These are phyloP conservation scores for Gasterosteus nipponicus DNA, from an alignment of 2,113 vertebrate genomes.

Conservation along the genomic window DNA sequence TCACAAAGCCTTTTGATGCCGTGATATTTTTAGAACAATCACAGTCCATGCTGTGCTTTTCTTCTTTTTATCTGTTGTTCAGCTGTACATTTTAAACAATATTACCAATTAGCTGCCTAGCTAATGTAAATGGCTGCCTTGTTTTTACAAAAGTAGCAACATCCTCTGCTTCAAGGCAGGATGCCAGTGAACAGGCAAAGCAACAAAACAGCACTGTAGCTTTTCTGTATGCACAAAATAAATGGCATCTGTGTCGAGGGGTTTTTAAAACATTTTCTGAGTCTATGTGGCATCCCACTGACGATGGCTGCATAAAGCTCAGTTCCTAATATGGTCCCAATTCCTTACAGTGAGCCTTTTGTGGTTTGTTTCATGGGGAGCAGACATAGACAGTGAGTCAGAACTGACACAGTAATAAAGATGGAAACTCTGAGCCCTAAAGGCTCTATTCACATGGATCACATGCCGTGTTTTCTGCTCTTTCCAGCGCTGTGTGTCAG, in stretches of 20 bases:
- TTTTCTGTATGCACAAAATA: constrained; percentile 37
- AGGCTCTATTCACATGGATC: constrained; percentile 41
- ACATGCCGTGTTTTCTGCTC: constrained; percentile 25
- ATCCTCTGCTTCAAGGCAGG: constrained; percentile 38
- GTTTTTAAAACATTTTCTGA: constrained; percentile 29
- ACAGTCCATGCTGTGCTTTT: constrained; percentile 6
- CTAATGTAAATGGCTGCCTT: constrained; percentile 36
- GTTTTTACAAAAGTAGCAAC: constrained; percentile 29
- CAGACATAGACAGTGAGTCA: constrained; percentile 68
- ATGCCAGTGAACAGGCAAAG: constrained; percentile 41
- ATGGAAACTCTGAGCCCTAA: constrained; percentile 22
- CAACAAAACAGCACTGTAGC: constrained; percentile 31
- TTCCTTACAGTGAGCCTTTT: constrained; percentile 50
- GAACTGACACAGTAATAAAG: constrained; percentile 31
- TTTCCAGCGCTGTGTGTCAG: constrained; percentile 15
- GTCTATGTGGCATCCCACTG: constrained; percentile 42
- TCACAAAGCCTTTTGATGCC: constrained; percentile 24
- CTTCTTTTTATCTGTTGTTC: constrained; percentile 45
- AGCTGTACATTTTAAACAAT: constrained; percentile 42
- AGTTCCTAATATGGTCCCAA: constrained; percentile 63
- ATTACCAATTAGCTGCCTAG: constrained; percentile 43
- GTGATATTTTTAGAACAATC: constrained; percentile 53
- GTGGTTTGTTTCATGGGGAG: constrained; percentile 60
- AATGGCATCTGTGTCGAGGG: constrained; percentile 25
- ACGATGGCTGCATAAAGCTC: constrained; percentile 35